phyloP scores from a whole-genome alignment of 2,888 invertebrate species.

The Oligia strigilis region DNA sequence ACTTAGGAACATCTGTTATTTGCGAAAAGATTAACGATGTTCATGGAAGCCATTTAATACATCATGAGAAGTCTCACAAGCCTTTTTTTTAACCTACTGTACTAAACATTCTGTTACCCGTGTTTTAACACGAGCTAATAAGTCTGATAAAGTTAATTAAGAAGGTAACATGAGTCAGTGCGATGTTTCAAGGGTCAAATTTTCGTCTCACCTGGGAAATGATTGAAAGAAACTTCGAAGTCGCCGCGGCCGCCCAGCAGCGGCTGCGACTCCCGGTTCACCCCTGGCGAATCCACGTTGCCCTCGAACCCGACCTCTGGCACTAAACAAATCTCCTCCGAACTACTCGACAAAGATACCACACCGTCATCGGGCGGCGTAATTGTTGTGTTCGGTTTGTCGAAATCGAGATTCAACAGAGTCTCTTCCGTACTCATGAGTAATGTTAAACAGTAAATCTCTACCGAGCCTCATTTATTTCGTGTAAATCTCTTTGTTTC shows the following conservation, averaged over 20 bases:
- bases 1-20: conserved; percentile 67
- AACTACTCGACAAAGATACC: conserved; percentile 91
- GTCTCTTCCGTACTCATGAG: conserved; percentile 92
- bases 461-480: conserved; percentile 90
- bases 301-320: conserved; percentile 96
- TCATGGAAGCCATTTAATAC: conserved; percentile 75
- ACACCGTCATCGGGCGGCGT: conserved; percentile 90
- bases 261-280: conserved; percentile 98
- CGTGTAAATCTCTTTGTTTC: conserved; percentile 88
- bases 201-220: conserved; percentile 94
- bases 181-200: conserved; percentile 60
- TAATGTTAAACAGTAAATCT: conserved; percentile 85
- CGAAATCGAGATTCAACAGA: conserved; percentile 92
- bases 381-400: conserved; percentile 87
- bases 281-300: conserved; percentile 95
- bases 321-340: conserved; percentile 94
- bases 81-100: conserved; percentile 55
- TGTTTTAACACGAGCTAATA: conserved; percentile 63
- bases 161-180: conserved; percentile 69
- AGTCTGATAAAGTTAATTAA: conserved; percentile 66
- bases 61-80: conserved; percentile 74
- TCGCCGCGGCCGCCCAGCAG: conserved; percentile 96
- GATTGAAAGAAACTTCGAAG: conserved; percentile 94
- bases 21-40: conserved; percentile 46
- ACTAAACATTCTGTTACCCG: conserved; percentile 37